Base-by-base conservation (phyloP, 2,888 invertebrate genomes). In the Molanna angustata region DNA sequence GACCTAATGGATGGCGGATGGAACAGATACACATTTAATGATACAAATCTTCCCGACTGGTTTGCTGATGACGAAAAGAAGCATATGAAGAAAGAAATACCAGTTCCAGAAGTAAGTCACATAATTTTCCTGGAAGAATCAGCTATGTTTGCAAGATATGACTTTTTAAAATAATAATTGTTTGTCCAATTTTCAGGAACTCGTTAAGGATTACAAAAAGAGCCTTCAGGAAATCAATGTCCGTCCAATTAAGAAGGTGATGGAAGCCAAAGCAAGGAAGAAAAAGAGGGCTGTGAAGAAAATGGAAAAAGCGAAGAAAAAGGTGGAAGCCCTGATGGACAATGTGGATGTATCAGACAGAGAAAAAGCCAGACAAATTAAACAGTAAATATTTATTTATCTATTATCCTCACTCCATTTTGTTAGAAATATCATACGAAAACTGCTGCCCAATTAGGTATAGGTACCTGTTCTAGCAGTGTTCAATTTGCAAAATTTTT, bases 191-290 rank as follows among this genome's bases (percentile, higher is more conserved):
- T 69, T 70, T 11, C 69, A 86, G 83, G 88, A 88, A 70, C 76
- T 91, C 49, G 84, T 91, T 0, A 84, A 89, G 33, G 90, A 94
- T 64, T 97, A 97, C 69, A 85, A 87, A 62, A 88, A 88, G 60
- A 82, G 84, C 62, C 72, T 89, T 11, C 80, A 86, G 67, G 96
- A 94, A 61, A 84, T 99, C 32, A 94, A 99, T 71, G 90, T 89
- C 0, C 80, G 95, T 56, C 95, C 99, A 11, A 95, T 98, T 57
- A 99, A 98, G 76, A 99, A 99, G 73, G 91, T 99, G 0, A 84
- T 95, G 61, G 96, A 99, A 75, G 99, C 99, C 0, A 98, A 95
- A 73, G 94, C 95, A 0, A 85, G 99, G 50, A 99, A 98, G 82
- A 95, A 96, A 86, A 88, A 86, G 71, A 88, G 94, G 60, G 86